These are phyloP conservation scores for Rutpela maculata DNA, from an alignment of 2,888 invertebrate species.

Conservation along the genomic window DNA sequence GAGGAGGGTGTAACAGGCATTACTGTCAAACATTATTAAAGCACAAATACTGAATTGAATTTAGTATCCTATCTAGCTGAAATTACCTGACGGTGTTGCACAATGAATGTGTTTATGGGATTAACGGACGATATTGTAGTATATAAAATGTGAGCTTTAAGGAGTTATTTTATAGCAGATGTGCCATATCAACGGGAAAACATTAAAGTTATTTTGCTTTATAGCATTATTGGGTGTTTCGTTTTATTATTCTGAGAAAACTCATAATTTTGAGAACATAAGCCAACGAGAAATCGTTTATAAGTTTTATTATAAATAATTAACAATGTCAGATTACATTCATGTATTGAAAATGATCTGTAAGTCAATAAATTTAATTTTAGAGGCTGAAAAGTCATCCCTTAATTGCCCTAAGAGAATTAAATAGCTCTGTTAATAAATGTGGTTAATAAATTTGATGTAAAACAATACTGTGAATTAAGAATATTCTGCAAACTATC, in stretches of 20 bases:
- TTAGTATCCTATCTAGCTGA: slow-evolving; percentile 50
- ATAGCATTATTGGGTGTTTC: slow-evolving; percentile 1
- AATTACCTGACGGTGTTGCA: slow-evolving; percentile 56
- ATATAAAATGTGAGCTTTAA: slow-evolving; percentile 41
- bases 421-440: too few species aligned
- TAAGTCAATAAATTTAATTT: too few species aligned
- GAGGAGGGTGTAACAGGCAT: slow-evolving; percentile 64
- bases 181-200: slow-evolving; percentile 19
- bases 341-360: background rate
- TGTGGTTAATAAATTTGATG: too few species aligned
- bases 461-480: too few species aligned
- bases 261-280: background rate
- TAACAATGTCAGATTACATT: background rate
- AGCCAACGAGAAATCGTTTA: background rate
- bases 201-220: slow-evolving; percentile 12
- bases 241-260: background rate
- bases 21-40: slow-evolving; percentile 68
- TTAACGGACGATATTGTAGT: slow-evolving; percentile 54
- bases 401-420: too few species aligned
- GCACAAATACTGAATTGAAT: slow-evolving; percentile 61
- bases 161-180: slow-evolving; percentile 39
- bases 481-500: too few species aligned
- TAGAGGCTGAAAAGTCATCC: too few species aligned
- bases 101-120: slow-evolving; percentile 60
- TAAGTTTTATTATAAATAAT: background rate